A percentile compares a stretch with the other conserved stretches of the same genome.
These are phyloP conservation scores for Cirrhinus mrigala DNA, from an alignment of 2,797 vertebrate genomes.

Conservation along the genomic window DNA sequence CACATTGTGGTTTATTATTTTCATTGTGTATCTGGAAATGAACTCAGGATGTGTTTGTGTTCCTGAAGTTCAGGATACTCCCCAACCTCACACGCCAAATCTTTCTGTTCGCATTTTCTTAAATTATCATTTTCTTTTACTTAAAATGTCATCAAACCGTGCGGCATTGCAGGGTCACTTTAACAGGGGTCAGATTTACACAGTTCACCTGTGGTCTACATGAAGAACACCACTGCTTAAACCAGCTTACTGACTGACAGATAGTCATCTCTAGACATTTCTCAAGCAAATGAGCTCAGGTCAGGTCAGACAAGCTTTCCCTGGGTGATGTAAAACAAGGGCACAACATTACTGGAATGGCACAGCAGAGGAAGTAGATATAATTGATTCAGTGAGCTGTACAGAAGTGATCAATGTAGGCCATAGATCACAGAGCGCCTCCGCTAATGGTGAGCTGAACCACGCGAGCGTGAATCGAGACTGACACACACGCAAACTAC, in stretches of 20 bases:
- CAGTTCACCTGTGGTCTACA: background rate
- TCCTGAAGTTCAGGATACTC: background rate
- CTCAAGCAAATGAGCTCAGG: background rate
- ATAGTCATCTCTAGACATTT: conserved; percentile 7
- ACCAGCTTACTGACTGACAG: background rate
- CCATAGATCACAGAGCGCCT: conserved; percentile 11
- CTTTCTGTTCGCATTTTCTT: background rate
- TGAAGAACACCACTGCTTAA: background rate
- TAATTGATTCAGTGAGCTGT: conserved; percentile 2
- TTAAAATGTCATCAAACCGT: background rate
- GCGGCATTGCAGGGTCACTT: background rate
- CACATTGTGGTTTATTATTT: background rate
- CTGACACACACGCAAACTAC: background rate
- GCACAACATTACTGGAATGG: background rate
- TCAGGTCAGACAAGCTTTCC: background rate
- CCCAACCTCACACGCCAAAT: background rate
- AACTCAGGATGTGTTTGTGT: background rate
- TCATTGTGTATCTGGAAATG: background rate
- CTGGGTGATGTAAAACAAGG: background rate
- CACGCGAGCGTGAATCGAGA: conserved; percentile 1
- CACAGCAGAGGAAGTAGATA: conserved; percentile 1
- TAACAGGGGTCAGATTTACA: background rate
- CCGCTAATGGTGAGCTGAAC: conserved; percentile 1
- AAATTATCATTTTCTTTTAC: background rate
- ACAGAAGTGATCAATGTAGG: conserved; percentile 12